phyloP scores from a whole-genome alignment of 2,888 invertebrate species.

The Cinara cedri region DNA sequence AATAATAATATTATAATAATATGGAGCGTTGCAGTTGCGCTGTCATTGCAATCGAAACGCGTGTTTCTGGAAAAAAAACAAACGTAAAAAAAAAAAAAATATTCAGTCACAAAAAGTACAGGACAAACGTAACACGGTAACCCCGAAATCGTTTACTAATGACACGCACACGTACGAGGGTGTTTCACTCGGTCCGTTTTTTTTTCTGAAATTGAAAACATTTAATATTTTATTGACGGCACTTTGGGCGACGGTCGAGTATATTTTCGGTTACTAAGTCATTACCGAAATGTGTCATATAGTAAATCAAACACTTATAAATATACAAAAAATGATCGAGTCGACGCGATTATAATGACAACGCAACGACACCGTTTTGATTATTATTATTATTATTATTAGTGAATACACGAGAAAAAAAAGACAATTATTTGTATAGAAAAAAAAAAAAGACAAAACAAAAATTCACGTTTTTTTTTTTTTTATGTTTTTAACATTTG shows the following conservation, averaged over 20 bases:
- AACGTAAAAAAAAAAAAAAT: no score
- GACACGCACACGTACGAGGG: not conserved
- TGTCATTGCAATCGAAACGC: not conserved
- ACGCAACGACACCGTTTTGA: conserved; percentile 30
- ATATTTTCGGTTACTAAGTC: no score
- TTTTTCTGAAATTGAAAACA: not conserved
- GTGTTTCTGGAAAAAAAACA: no score
- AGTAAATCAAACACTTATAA: not conserved
- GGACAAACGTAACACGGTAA: not conserved
- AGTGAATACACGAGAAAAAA: conserved; percentile 7
- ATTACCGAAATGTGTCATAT: not conserved
- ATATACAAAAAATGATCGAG: not conserved
- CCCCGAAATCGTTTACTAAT: conserved; percentile 7
- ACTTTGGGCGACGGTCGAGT: no score
- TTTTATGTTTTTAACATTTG: conserved; percentile 1
- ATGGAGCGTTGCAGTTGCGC: not conserved
- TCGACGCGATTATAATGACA: not conserved
- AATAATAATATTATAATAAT: no score
- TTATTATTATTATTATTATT: conserved; percentile 4
- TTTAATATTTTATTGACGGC: not conserved
- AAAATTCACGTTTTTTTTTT: conserved; percentile 20
- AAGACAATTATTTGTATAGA: not conserved
- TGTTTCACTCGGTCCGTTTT: no score
- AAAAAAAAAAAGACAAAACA: conserved; percentile 1
- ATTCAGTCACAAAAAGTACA: no score